phyloP scores from a whole-genome alignment of 2,888 invertebrate species.

The Dusona sp. region DNA sequence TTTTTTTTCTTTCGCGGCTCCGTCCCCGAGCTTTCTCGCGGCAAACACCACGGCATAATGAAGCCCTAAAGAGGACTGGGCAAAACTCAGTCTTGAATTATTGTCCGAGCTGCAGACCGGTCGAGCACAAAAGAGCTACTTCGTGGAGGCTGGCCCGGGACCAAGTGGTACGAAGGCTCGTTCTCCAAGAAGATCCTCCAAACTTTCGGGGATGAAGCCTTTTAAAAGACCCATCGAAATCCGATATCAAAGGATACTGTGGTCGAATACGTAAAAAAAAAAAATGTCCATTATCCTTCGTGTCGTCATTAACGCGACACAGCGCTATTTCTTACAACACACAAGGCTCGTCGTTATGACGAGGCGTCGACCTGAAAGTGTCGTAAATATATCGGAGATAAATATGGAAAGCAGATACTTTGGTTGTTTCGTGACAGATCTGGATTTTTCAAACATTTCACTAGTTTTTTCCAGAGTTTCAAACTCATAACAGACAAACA shows the following conservation, averaged over 20 bases:
- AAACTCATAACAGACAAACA: not conserved
- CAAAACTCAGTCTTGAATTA: slow-evolving; percentile 51
- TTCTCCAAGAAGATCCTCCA: slow-evolving; percentile 2
- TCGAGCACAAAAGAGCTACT: slow-evolving; percentile 54
- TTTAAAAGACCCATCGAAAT: slow-evolving; percentile 15
- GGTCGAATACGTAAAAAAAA: not conserved
- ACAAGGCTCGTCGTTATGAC: not conserved
- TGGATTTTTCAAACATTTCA: not conserved
- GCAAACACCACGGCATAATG: slow-evolving; percentile 47
- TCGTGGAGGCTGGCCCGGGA: slow-evolving; percentile 20
- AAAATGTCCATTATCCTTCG: not conserved
- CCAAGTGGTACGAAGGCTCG: slow-evolving; percentile 5
- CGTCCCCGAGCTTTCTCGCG: slow-evolving; percentile 15
- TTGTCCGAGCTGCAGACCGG: slow-evolving; percentile 27
- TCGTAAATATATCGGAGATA: slow-evolving; percentile 7
- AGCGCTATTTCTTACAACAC: slow-evolving; percentile 8
- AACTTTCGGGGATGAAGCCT: not conserved
- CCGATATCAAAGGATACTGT: slow-evolving; percentile 17
- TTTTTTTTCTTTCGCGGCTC: slow-evolving; percentile 6
- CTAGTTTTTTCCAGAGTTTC: not conserved
- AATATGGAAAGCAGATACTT: not conserved
- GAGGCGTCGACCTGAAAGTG: not conserved
- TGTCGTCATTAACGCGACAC: slow-evolving; percentile 11
- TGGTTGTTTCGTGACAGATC: not conserved
- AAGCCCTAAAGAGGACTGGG: slow-evolving; percentile 65